Conservation (phyloP, 2,797 vertebrate genomes). For the Caiman crocodilus region DNA sequence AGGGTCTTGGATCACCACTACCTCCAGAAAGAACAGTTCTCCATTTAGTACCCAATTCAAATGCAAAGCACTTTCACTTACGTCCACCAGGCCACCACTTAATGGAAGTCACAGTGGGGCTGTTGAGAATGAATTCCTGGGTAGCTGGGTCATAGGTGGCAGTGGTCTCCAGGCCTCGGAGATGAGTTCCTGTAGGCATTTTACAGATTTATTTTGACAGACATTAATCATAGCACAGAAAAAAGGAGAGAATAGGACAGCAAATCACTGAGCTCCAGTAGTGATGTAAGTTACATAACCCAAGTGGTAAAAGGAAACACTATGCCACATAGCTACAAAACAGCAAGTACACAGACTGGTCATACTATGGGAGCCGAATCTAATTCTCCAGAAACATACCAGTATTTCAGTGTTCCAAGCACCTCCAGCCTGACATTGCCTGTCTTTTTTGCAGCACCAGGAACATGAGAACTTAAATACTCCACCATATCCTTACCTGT, state of each 20-base stretch:
- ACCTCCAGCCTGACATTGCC: constrained; percentile 39
- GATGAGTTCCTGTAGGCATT: constrained; percentile 89
- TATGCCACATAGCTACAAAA: not conserved
- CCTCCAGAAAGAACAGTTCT: not conserved
- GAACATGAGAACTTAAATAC: not conserved
- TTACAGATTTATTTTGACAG: constrained; percentile 16
- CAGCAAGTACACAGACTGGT: not conserved
- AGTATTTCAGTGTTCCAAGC: constrained; percentile 35
- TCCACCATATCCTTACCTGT: not conserved
- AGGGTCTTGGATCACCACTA: not conserved
- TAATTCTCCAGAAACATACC: not conserved
- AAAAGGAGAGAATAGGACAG: not conserved
- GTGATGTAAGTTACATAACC: not conserved
- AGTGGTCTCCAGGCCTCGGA: constrained; percentile 96
- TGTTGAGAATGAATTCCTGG: constrained; percentile 96
- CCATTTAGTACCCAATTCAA: not conserved
- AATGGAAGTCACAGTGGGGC: constrained; percentile 96
- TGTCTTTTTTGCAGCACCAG: not conserved
- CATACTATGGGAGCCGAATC: not conserved
- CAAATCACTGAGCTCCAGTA: constrained; percentile 54
- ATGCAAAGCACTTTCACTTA: constrained; percentile 80
- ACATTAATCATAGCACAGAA: not conserved
- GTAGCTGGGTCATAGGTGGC: constrained; percentile 94
- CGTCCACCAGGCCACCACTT: constrained; percentile 99
- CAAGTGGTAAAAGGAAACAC: not conserved